These are phyloP conservation scores for Boloria euphrosyne DNA, from an alignment of 2,888 invertebrate genomes.

Conservation along the genomic window DNA sequence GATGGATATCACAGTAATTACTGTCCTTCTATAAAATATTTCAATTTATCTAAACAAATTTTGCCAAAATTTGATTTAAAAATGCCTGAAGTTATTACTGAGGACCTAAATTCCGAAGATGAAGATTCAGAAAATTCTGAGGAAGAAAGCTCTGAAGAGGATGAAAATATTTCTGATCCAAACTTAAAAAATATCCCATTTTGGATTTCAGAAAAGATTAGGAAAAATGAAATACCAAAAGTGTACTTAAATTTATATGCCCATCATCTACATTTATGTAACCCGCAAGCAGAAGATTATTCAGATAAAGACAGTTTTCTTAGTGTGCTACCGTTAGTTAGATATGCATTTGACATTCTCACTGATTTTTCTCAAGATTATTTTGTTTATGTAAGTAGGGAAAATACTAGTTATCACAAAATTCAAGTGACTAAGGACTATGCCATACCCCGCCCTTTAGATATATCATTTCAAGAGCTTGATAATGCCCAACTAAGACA, in stretches of 20 bases:
- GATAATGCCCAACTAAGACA: conserved; percentile 53
- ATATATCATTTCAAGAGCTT: conserved; percentile 54
- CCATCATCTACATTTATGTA: conserved; percentile 84
- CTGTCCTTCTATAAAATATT: conserved; percentile 83
- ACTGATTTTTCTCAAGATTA: conserved; percentile 65
- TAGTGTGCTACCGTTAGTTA: conserved; percentile 83
- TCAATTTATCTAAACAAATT: conserved; percentile 60
- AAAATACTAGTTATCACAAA: conserved; percentile 58
- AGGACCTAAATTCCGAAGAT: conserved; percentile 45
- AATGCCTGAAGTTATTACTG: conserved; percentile 45
- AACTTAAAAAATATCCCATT: conserved; percentile 42
- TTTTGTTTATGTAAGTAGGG: conserved; percentile 66
- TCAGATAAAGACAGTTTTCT: conserved; percentile 81
- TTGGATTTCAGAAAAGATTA: conserved; percentile 86
- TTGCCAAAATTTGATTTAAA: conserved; percentile 38
- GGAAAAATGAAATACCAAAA: conserved; percentile 83
- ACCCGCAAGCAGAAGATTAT: conserved; percentile 88
- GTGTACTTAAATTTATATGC: conserved; percentile 86
- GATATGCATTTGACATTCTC: conserved; percentile 80
- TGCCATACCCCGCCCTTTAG: conserved; percentile 51
- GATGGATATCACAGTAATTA: conserved; percentile 84
- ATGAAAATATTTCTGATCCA: conserved; percentile 43
- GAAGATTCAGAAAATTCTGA: conserved; percentile 41
- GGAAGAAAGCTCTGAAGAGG: conserved; percentile 42
- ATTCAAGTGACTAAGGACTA: conserved; percentile 54